Conservation (phyloP, 2,113 vertebrate species). For the Telmatochromis sp. region DNA sequence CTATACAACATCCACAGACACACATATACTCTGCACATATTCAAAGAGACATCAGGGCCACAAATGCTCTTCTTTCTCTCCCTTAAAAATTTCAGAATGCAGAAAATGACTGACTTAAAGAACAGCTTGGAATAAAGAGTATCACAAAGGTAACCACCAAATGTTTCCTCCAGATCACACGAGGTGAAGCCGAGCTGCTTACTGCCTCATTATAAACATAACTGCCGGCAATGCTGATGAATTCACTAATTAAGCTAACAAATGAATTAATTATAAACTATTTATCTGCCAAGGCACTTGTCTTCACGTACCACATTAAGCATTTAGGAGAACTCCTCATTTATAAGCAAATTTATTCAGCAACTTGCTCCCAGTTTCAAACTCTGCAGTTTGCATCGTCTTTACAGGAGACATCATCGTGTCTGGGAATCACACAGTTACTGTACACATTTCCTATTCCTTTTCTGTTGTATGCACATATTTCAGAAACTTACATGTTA, state of each 20-base stretch:
- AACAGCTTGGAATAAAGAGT: background rate
- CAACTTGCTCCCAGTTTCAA: background rate
- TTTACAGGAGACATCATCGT: background rate
- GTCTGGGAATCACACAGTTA: background rate
- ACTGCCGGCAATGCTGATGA: background rate
- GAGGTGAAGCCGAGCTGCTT: background rate
- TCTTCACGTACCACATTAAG: conserved; percentile 5
- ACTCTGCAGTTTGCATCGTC: background rate
- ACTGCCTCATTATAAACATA: background rate
- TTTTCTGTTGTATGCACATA: background rate
- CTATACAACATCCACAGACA: background rate
- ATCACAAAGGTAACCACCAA: background rate
- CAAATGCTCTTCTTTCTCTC: background rate
- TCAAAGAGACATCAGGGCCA: background rate
- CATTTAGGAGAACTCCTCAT: background rate
- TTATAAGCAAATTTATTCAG: conserved; percentile 10
- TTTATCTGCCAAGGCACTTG: background rate
- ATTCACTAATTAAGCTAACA: background rate
- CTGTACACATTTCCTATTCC: background rate
- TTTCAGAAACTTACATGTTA: background rate
- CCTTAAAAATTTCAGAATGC: background rate
- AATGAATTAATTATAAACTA: background rate
- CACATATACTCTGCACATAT: background rate
- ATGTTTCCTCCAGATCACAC: background rate
- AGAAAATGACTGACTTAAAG: background rate